phyloP scores from a whole-genome alignment of 1,140 invertebrate species.

The Drosophila pachea region DNA sequence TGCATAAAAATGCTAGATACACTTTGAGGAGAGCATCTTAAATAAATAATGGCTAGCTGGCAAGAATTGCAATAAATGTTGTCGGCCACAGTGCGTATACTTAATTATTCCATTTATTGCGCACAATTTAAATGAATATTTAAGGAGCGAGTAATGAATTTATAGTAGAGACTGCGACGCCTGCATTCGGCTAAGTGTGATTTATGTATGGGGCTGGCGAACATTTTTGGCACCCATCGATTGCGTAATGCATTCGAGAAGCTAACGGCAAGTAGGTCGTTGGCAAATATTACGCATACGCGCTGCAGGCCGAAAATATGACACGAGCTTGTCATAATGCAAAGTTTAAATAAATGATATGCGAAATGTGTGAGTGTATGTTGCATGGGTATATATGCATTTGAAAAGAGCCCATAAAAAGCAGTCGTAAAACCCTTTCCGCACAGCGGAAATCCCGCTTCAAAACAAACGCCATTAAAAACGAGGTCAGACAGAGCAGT shows the following conservation, averaged over 20 bases:
- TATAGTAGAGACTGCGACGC: neutral
- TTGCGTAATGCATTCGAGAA: constrained; percentile 60
- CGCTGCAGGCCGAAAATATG: constrained; percentile 46
- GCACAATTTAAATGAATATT: neutral
- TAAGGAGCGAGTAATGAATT: neutral
- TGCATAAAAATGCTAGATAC: neutral
- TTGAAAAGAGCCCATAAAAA: constrained; percentile 68
- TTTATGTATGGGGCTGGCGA: constrained; percentile 16
- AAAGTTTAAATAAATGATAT: constrained; percentile 74
- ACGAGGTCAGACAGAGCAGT: constrained; percentile 68
- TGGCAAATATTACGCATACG: constrained; percentile 63
- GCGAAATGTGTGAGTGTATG: constrained; percentile 24
- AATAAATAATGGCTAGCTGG: constrained; percentile 1
- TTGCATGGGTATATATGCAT: constrained; percentile 39
- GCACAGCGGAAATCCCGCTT: constrained; percentile 74
- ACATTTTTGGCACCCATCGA: constrained; percentile 17
- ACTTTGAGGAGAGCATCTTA: constrained; percentile 3
- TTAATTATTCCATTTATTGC: constrained; percentile 18
- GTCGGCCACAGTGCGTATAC: constrained; percentile 6
- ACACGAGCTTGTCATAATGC: constrained; percentile 58
- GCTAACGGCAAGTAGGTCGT: constrained; percentile 29
- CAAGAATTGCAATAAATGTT: constrained; percentile 1
- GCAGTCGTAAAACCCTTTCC: constrained; percentile 76
- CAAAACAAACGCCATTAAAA: constrained; percentile 78
- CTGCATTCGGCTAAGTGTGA: neutral